phyloP scores from a whole-genome alignment of 2,797 vertebrate species.

The Sebastes flavidus region DNA sequence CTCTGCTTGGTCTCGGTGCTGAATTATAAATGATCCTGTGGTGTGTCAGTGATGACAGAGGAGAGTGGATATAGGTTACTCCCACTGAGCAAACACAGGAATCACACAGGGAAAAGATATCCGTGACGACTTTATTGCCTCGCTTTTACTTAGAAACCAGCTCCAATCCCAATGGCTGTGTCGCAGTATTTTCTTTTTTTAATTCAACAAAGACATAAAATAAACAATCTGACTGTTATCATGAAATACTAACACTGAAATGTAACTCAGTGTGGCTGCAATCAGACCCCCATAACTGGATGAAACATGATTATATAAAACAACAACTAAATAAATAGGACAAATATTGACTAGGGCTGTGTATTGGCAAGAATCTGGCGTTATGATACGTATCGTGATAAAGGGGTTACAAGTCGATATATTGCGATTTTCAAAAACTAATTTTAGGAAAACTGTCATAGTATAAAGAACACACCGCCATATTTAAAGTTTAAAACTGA shows the following conservation, averaged over 20 bases:
- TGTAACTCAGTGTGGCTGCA: neutral
- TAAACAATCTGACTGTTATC: neutral
- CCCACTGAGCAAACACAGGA: conserved; percentile 54
- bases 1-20: conserved; percentile 43
- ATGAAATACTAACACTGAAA: neutral
- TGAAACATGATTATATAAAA: neutral
- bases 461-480: no score
- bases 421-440: no score
- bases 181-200: neutral
- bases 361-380: no score
- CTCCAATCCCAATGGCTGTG: neutral
- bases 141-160: conserved; percentile 4
- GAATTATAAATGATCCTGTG: conserved; percentile 72
- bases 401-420: no score
- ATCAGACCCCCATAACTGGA: neutral
- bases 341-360: no score
- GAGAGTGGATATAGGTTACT: conserved; percentile 57
- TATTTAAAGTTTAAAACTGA: neutral
- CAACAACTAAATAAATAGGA: no score
- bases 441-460: no score
- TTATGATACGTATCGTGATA: no score
- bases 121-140: neutral
- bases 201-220: neutral
- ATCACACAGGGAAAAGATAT: conserved; percentile 32
- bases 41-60: conserved; percentile 45